A percentile compares a stretch with the other conserved stretches of the same genome.
phyloP scores from a whole-genome alignment of 2,888 invertebrate species.

The Pteria penguin region DNA sequence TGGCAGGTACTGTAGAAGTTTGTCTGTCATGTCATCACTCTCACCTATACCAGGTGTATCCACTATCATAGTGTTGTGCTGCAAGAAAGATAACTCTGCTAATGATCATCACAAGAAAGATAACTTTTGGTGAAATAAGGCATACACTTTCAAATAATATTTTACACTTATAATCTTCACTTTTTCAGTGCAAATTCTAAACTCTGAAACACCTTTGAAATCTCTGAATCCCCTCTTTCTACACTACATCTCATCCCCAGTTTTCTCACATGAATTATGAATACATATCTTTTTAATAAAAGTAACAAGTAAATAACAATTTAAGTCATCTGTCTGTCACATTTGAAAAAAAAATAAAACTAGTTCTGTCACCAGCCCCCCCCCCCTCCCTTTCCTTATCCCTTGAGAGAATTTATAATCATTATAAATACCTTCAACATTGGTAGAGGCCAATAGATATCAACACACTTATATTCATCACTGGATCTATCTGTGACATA shows the following conservation, averaged over 20 bases:
- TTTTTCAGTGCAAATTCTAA: neutral
- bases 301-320: neutral
- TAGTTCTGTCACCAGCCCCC: too few species aligned
- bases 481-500: conserved; percentile 47
- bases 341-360: too few species aligned
- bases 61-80: conserved; percentile 69
- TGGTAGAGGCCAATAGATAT: conserved; percentile 69
- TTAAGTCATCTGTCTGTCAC: too few species aligned
- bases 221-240: too few species aligned
- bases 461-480: conserved; percentile 60
- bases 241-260: too few species aligned
- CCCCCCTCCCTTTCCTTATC: too few species aligned
- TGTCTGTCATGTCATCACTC: conserved; percentile 59
- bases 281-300: neutral
- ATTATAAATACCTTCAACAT: conserved; percentile 66
- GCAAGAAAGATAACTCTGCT: neutral
- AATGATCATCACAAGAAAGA: neutral
- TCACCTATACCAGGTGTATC: conserved; percentile 75
- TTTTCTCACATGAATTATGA: too few species aligned
- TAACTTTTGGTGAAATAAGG: neutral
- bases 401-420: too few species aligned
- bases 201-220: too few species aligned
- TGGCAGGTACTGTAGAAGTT: conserved; percentile 64
- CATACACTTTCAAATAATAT: neutral
- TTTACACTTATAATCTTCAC: neutral